These are phyloP conservation scores for Neodiprion pinetum DNA, from an alignment of 1,140 invertebrate species.

Conservation along the genomic window DNA sequence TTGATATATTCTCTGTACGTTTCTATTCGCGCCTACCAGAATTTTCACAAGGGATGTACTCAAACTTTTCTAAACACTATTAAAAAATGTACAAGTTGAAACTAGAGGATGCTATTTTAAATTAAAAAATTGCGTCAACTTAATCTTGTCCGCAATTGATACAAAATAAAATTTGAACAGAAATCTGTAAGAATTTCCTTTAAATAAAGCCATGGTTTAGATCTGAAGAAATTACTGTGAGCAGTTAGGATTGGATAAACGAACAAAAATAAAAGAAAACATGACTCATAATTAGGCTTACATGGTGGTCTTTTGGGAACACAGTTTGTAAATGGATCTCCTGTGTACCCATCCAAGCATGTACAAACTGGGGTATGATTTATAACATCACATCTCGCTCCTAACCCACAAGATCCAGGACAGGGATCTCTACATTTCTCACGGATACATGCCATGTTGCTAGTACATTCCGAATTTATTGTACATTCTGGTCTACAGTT, in stretches of 20 bases:
- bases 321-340: slow-evolving; percentile 68
- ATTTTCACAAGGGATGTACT: no score
- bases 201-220: no score
- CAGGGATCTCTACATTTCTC: slow-evolving; percentile 79
- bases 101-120: no score
- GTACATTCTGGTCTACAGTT: slow-evolving; percentile 77
- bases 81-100: no score
- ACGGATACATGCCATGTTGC: slow-evolving; percentile 73
- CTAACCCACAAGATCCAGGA: slow-evolving; percentile 74
- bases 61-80: no score
- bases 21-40: no score
- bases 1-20: no score
- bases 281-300: slow-evolving; percentile 44
- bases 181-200: no score
- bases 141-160: no score
- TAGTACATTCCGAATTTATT: slow-evolving; percentile 76
- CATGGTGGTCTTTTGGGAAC: slow-evolving; percentile 53
- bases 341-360: slow-evolving; percentile 65
- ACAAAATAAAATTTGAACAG: not conserved
- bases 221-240: no score
- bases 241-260: not conserved
- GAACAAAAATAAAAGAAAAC: not conserved
- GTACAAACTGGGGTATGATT: slow-evolving; percentile 67
- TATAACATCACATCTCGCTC: slow-evolving; percentile 65
- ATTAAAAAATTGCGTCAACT: no score